phyloP scores from a whole-genome alignment of 2,888 invertebrate species.

The Craniophora ligustri region DNA sequence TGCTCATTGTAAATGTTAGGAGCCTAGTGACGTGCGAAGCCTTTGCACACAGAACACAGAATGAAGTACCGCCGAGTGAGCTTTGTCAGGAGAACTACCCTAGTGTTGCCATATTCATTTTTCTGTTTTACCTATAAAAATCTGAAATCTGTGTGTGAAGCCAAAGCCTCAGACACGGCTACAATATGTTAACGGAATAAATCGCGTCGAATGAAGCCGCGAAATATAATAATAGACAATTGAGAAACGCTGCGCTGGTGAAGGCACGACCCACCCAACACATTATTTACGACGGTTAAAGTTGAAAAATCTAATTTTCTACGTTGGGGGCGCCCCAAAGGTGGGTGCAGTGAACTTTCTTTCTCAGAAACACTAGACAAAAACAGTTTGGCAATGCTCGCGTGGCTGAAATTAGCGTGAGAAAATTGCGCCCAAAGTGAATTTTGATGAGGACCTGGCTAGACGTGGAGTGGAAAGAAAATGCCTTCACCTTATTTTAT shows the following conservation, averaged over 20 bases:
- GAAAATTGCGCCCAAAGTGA: conserved; percentile 58
- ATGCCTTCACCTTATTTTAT: conserved; percentile 10
- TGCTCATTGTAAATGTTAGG: too few species aligned
- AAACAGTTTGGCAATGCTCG: conserved; percentile 76
- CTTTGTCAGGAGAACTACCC: too few species aligned
- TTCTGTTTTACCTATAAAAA: too few species aligned
- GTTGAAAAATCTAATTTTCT: conserved; percentile 68
- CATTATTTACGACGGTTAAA: conserved; percentile 48
- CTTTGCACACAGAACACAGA: too few species aligned
- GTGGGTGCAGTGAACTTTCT: conserved; percentile 73
- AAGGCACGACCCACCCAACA: conserved; percentile 32
- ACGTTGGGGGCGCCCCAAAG: conserved; percentile 69
- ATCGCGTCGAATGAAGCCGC: too few species aligned
- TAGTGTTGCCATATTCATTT: too few species aligned
- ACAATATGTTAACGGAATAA: too few species aligned
- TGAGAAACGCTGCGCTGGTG: conserved; percentile 44
- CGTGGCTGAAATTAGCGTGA: conserved; percentile 75
- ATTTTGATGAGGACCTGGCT: conserved; percentile 42
- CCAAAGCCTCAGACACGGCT: too few species aligned
- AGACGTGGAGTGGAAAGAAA: conserved; percentile 36
- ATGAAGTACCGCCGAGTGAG: too few species aligned
- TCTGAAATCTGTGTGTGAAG: too few species aligned
- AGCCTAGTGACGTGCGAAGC: too few species aligned
- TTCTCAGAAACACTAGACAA: conserved; percentile 77
- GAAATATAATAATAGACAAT: conserved; percentile 57